Conservation (phyloP, 2,888 invertebrate species). For the Leptarthrus brevirostris region DNA sequence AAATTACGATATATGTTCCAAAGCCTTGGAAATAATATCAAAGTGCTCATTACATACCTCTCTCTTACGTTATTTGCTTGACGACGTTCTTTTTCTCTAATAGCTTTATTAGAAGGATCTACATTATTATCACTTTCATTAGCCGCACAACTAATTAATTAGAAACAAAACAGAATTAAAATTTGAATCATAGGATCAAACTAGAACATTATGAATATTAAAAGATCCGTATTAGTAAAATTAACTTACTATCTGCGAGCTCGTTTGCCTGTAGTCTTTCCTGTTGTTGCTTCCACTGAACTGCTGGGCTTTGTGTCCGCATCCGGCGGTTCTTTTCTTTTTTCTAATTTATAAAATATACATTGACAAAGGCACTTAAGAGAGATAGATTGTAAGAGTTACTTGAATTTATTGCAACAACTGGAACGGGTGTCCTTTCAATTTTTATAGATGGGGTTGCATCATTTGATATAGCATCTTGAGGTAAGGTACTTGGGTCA, state of each 20-base stretch:
- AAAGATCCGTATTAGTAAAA: too few species aligned
- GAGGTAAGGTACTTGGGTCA: slow-evolving; percentile 63
- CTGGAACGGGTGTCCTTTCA: slow-evolving; percentile 65
- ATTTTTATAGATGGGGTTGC: slow-evolving; percentile 65
- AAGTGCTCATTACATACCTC: slow-evolving; percentile 75
- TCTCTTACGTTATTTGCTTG: slow-evolving; percentile 98
- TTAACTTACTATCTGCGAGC: slow-evolving; percentile 83
- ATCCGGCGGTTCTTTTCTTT: slow-evolving; percentile 87
- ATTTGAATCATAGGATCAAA: too few species aligned
- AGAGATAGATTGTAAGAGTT: too few species aligned
- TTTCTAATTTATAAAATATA: slow-evolving; percentile 54
- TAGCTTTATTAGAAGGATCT: slow-evolving; percentile 89
- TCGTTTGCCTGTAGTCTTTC: slow-evolving; percentile 73
- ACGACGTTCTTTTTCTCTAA: slow-evolving; percentile 92
- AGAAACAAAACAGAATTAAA: slow-evolving; percentile 44
- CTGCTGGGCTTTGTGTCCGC: slow-evolving; percentile 68
- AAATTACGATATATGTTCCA: not conserved
- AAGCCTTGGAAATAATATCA: slow-evolving; percentile 3
- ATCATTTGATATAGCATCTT: slow-evolving; percentile 64
- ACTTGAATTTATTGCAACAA: slow-evolving; percentile 64
- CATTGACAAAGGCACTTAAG: too few species aligned
- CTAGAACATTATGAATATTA: too few species aligned
- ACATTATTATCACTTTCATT: slow-evolving; percentile 80
- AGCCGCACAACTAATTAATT: slow-evolving; percentile 63
- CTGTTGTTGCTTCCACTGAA: slow-evolving; percentile 63